Evolutionary conservation across 37 sponge, comb jelly and placozoan species (phyloP), one percentile per base, ranked within the genome.

Genomic region (Crambe crambe): DNA sequence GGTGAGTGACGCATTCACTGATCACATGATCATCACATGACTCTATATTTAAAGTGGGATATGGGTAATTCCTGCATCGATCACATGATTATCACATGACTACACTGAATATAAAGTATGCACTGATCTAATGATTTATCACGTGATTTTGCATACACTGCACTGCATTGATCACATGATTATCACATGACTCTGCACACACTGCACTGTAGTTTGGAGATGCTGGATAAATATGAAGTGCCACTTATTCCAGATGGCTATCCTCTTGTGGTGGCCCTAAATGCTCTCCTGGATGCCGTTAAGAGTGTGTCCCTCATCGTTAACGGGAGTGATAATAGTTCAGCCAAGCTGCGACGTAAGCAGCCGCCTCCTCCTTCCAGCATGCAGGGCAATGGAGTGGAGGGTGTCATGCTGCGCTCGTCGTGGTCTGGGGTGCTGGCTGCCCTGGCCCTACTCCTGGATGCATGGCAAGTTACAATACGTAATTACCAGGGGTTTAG

Each of bases 361-460:
- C 44, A 15, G 74, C 79, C 47, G 1, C 37, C 43, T 18, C 66
- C 72, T 40, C 71, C 47, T 20, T 47, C 62, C 20, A 42, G 35
- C 44, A 38, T 72, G 51, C 25, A 35, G 23, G 44, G 43, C 35
- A 65, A 70, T 4, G 93, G 39, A 40, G 83, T 87, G 34, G 72
- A 78, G 36, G 66, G 66, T 2, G 73, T 74, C 25, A 87, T 96
- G 81, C 61, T 93, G 34, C 67, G 66, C 29, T 84, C 93, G n/a
- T 89, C 89, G 6, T 96, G 97, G 97, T 87, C 89, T 47, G 97
- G 94, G 9, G 77, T 93, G 23, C 80, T 96, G 56, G 91, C 94
- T 25, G 91, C 97, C 20, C 83, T 96, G 39, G 79, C 97, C 17
- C 77, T 90, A 42, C 84, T 96, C 21, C 65, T 96, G 68, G 94